Base-by-base conservation (phyloP, 2,113 vertebrate species). In the Myocastor coypus region DNA sequence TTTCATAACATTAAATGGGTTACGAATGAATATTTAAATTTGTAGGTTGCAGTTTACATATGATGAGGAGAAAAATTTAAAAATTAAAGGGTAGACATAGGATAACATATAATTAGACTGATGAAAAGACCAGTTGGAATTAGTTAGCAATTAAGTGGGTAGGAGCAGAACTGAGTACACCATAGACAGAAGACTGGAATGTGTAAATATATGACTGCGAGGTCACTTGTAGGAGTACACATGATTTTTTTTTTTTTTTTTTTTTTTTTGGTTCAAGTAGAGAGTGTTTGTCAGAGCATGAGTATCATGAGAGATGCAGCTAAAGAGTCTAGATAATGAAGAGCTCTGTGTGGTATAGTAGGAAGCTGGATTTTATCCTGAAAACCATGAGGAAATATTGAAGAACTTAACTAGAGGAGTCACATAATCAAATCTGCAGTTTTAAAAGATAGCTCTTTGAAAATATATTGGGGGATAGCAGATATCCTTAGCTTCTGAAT, bases 1-100 rank as follows among this genome's bases (percentile, higher is more conserved):
- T 94, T 77, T 94, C 32, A 63, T 69, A 77, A 22, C 77, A 85
- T 95, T 95, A 93, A 85, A 88, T 50, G 57, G 57, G 34, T 94
- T 85, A 78, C 94, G 16, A 88, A 82, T 94, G 78, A 84, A 87
- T 91, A 95, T 69, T 87, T 92, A 87, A 92, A 89, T 95, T 78
- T 91, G 83, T 94, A 91, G 64, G 5, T 34, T 87, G 24, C 71
- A 55, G 68, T 87, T 95, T 92, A 87, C 8, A 84, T 64, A 64
- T 89, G n/a, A 85, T 92, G 84, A 55, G 89, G 64, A 87, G 55
- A 91, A 87, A 93, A 55, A 55, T 16, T 55, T 55, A 3, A 55
- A 55, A 93, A 90, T 73, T 83, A 87, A 92, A 96, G 77, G 24
- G 26, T 66, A 81, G n/a, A 32, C 94, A 82, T 88, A 34, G 71